Evolutionary conservation across 2,113 vertebrate genomes (phyloP).

Genomic region (Bujurquina vittata): DNA sequence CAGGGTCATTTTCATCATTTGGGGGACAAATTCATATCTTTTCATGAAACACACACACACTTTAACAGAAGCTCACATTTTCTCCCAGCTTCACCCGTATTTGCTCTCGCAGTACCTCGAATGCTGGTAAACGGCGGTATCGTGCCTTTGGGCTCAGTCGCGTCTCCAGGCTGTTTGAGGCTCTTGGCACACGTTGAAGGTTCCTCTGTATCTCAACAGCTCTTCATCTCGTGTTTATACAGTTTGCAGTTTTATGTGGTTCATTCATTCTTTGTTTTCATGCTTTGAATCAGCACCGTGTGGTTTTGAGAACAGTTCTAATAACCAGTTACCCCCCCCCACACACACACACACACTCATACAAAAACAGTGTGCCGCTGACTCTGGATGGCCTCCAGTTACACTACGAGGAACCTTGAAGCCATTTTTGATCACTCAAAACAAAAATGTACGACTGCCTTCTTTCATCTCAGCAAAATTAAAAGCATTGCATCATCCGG

Average conservation of each 20-base stretch:
- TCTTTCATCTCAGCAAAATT: neutral
- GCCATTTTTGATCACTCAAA: neutral
- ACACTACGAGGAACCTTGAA: neutral
- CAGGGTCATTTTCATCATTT: neutral
- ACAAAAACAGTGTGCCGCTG: neutral
- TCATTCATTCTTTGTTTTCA: neutral
- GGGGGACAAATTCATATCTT: no score
- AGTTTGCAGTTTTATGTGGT: neutral
- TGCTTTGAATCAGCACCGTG: neutral
- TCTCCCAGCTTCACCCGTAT: neutral
- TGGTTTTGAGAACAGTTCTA: neutral
- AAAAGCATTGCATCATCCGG: neutral
- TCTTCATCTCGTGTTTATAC: neutral
- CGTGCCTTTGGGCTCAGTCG: no score
- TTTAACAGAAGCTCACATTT: no score
- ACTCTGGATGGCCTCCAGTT: neutral
- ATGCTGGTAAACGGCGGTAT: neutral
- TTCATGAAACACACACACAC: neutral
- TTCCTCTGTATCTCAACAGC: no score
- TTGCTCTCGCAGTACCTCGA: neutral
- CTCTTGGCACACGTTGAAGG: no score
- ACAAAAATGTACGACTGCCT: neutral
- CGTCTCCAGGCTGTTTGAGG: neutral
- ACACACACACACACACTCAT: neutral
- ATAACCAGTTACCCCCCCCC: neutral